Percentiles rank a stretch among this genome's conserved stretches.
Conservation (phyloP, 2,888 invertebrate species). For the Anticlea derivata region DNA sequence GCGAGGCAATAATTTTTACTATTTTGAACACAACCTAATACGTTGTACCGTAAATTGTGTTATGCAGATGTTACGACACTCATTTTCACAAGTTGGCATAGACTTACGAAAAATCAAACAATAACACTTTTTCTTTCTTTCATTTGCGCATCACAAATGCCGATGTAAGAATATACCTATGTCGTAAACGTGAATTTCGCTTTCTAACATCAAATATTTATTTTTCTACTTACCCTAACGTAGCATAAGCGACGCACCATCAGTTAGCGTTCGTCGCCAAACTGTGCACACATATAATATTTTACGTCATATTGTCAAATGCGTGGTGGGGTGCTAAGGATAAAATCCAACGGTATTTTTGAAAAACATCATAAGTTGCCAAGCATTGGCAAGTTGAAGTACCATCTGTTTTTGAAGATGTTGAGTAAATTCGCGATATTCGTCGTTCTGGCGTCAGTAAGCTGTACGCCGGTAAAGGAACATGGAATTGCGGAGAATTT, state of each 20-base stretch:
- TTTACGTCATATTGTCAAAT: slow-evolving; percentile 69
- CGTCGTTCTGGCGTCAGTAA: slow-evolving; percentile 68
- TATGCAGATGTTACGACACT: slow-evolving; percentile 41
- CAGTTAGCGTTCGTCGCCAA: slow-evolving; percentile 71
- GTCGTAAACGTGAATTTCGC: slow-evolving; percentile 75
- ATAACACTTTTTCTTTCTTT: slow-evolving; percentile 81
- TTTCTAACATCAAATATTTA: slow-evolving; percentile 82
- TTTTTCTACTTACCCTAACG: slow-evolving; percentile 81
- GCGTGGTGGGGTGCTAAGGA: slow-evolving; percentile 74
- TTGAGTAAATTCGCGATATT: slow-evolving; percentile 65
- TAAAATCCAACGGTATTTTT: slow-evolving; percentile 78
- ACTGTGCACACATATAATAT: slow-evolving; percentile 60
- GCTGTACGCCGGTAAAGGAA: slow-evolving; percentile 68
- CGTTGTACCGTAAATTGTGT: slow-evolving; percentile 1
- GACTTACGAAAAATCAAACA: slow-evolving; percentile 74
- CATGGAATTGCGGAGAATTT: slow-evolving; percentile 72
- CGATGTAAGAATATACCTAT: slow-evolving; percentile 61
- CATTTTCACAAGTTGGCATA: slow-evolving; percentile 57
- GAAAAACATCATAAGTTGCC: slow-evolving; percentile 76
- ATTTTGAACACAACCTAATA: slow-evolving; percentile 12
- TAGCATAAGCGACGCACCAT: slow-evolving; percentile 49
- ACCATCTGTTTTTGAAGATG: slow-evolving; percentile 58
- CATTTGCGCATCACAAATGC: slow-evolving; percentile 72
- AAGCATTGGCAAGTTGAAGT: slow-evolving; percentile 64
- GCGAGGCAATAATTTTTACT: slow-evolving; percentile 47